phyloP scores from a whole-genome alignment of 1,140 invertebrate species.

The Batillaria attramentaria region DNA sequence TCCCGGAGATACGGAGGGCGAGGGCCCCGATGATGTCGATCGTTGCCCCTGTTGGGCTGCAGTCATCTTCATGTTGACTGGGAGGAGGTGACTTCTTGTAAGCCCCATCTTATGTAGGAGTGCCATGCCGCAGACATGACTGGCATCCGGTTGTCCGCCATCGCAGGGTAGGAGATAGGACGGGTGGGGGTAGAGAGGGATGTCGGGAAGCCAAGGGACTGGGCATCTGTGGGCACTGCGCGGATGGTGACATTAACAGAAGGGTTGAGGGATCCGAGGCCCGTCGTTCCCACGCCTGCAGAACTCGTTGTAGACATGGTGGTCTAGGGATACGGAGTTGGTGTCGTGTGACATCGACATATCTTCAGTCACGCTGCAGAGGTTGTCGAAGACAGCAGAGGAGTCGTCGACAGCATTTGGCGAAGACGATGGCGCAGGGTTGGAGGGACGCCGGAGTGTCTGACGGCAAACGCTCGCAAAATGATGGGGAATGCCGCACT shows the following conservation, averaged over 20 bases:
- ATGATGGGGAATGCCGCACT: slow-evolving; percentile 6
- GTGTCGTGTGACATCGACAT: too few species aligned
- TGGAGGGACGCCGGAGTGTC: slow-evolving; percentile 15
- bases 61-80: slow-evolving; percentile 31
- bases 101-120: slow-evolving; percentile 18
- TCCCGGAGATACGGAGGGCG: slow-evolving; percentile 10
- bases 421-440: slow-evolving; percentile 17
- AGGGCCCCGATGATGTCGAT: slow-evolving; percentile 28
- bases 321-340: slow-evolving; percentile 35
- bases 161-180: neutral
- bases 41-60: neutral
- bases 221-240: slow-evolving; percentile 29
- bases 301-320: slow-evolving; percentile 44
- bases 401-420: slow-evolving; percentile 12
- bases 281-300: slow-evolving; percentile 33
- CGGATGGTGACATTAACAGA: slow-evolving; percentile 26
- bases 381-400: neutral
- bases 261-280: slow-evolving; percentile 39
- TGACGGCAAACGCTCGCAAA: slow-evolving; percentile 2
- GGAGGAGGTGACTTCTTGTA: slow-evolving; percentile 7
- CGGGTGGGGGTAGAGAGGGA: neutral
- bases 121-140: neutral
- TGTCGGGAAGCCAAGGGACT: slow-evolving; percentile 29
- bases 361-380: neutral
- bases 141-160: slow-evolving; percentile 38